A percentile compares a stretch with the other conserved stretches of the same genome.
Evolutionary conservation across 2,888 invertebrate species (phyloP).

Genomic region (Tetropium fuscum): DNA sequence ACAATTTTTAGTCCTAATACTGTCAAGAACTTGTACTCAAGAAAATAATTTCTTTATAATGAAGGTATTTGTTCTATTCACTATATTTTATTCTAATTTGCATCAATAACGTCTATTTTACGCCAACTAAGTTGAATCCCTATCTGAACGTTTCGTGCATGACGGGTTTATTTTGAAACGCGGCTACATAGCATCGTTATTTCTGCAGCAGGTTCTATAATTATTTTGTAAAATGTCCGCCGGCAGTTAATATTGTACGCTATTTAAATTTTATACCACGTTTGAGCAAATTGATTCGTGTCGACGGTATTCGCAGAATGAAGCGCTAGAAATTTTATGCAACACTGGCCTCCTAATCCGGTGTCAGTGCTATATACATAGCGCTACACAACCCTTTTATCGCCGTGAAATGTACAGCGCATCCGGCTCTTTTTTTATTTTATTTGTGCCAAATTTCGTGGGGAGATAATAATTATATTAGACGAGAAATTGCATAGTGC

Average conservation of each 20-base stretch:
- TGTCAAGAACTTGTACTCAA: no score
- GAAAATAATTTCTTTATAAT: no score
- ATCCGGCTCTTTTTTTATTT: conserved; percentile 18
- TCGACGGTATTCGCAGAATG: conserved; percentile 11
- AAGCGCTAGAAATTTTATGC: conserved; percentile 3
- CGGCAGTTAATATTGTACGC: conserved; percentile 21
- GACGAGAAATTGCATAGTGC: conserved; percentile 16
- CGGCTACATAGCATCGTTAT: no score
- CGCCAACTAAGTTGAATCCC: no score
- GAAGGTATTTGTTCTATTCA: no score
- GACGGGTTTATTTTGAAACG: no score
- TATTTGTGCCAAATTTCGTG: conserved; percentile 23
- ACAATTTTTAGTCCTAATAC: no score
- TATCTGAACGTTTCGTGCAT: no score
- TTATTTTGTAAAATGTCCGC: conserved; percentile 16
- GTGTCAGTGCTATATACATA: conserved; percentile 17
- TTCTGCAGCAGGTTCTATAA: no score
- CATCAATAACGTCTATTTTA: no score
- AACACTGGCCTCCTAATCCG: conserved; percentile 14
- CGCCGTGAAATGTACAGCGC: conserved; percentile 18
- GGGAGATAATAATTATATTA: conserved; percentile 28
- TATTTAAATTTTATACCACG: conserved; percentile 19
- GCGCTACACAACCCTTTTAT: conserved; percentile 28
- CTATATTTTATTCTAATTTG: no score
- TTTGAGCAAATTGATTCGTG: conserved; percentile 24